These are phyloP conservation scores for Syritta pipiens DNA, from an alignment of 2,888 invertebrate genomes.

Conservation along the genomic window DNA sequence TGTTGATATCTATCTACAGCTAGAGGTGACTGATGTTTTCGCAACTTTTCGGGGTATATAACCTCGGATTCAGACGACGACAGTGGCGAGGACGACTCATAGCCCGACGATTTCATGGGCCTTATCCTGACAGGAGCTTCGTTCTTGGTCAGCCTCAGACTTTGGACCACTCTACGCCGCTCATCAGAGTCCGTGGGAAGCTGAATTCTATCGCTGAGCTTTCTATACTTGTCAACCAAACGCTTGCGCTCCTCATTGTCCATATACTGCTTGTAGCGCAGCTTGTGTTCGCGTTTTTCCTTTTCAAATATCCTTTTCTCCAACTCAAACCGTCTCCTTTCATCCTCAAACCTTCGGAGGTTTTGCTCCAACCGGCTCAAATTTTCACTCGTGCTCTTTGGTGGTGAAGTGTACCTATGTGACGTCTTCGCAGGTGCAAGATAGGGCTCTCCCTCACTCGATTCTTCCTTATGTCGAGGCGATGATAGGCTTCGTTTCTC, in stretches of 20 bases:
- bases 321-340: slow-evolving; percentile 79
- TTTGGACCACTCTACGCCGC: slow-evolving; percentile 75
- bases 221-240: slow-evolving; percentile 76
- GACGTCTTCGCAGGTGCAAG: slow-evolving; percentile 24
- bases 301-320: slow-evolving; percentile 79
- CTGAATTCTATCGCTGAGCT: slow-evolving; percentile 75
- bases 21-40: slow-evolving; percentile 73
- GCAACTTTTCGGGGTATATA: slow-evolving; percentile 52
- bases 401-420: slow-evolving; percentile 12
- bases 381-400: slow-evolving; percentile 69
- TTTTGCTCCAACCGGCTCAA: slow-evolving; percentile 77
- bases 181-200: slow-evolving; percentile 76
- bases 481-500: slow-evolving; percentile 77
- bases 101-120: slow-evolving; percentile 70
- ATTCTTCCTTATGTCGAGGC: slow-evolving; percentile 77
- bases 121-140: slow-evolving; percentile 71
- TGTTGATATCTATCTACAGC: slow-evolving; percentile 48
- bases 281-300: slow-evolving; percentile 81
- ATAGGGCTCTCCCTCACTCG: slow-evolving; percentile 75
- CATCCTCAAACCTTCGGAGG: slow-evolving; percentile 77
- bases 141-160: slow-evolving; percentile 74
- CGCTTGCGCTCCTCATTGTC: slow-evolving; percentile 77
- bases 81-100: slow-evolving; percentile 78
- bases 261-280: slow-evolving; percentile 76
- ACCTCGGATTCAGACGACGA: slow-evolving; percentile 78